Conservation (phyloP, 2,888 invertebrate species). For the Drosophila nigricruria region DNA sequence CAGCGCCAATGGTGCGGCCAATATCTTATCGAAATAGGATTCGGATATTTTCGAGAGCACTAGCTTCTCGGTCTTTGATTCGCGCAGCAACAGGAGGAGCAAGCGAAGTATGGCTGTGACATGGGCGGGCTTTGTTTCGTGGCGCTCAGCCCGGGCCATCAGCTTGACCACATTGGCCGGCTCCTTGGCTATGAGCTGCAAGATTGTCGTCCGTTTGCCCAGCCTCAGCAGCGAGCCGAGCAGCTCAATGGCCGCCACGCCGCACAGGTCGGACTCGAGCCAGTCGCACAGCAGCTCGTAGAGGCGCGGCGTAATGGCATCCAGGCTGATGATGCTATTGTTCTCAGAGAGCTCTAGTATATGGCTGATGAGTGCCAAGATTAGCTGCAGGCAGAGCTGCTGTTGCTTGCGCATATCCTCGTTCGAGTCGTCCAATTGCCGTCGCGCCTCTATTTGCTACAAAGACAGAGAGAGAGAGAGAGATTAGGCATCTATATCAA, state of each 20-base stretch:
- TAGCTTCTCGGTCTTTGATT: conserved; percentile 81
- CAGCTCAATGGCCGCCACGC: conserved; percentile 79
- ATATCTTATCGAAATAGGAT: conserved; percentile 84
- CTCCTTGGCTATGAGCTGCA: conserved; percentile 74
- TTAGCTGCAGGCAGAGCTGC: conserved; percentile 76
- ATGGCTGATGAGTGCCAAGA: conserved; percentile 78
- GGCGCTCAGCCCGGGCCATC: conserved; percentile 75
- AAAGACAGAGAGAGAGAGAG: neutral
- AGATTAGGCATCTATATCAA: neutral
- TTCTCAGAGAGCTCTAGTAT: conserved; percentile 74
- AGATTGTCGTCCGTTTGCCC: conserved; percentile 61
- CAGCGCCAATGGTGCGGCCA: conserved; percentile 73
- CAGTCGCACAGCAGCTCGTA: conserved; percentile 79
- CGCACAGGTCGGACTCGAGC: conserved; percentile 79
- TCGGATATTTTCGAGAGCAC: conserved; percentile 83
- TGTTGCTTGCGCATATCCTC: conserved; percentile 82
- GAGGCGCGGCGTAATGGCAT: conserved; percentile 79
- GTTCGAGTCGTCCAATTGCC: conserved; percentile 74
- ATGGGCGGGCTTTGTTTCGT: conserved; percentile 72
- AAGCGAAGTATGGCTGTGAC: conserved; percentile 79
- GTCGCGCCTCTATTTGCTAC: conserved; percentile 72
- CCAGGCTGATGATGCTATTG: conserved; percentile 76
- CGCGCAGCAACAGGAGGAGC: conserved; percentile 75
- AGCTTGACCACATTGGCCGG: conserved; percentile 75
- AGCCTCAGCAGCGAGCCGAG: conserved; percentile 71